phyloP scores from a whole-genome alignment of 1,140 invertebrate species.

The Aricia agestis region DNA sequence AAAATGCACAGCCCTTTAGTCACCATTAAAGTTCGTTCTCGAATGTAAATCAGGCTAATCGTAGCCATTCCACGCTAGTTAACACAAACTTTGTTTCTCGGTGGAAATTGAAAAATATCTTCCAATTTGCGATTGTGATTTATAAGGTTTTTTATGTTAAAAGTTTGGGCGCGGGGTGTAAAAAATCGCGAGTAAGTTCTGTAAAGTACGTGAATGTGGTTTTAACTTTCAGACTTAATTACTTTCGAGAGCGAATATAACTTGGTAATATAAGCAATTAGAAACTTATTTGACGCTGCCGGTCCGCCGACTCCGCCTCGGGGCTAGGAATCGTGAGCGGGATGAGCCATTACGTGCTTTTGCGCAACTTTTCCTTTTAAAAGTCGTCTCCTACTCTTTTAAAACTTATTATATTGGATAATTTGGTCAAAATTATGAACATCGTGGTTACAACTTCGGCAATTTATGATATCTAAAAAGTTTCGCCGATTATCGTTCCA shows the following conservation, averaged over 20 bases:
- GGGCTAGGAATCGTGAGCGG: slow-evolving; percentile 69
- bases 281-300: slow-evolving; percentile 75
- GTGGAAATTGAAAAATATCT: slow-evolving; percentile 35
- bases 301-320: slow-evolving; percentile 68
- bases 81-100: background rate
- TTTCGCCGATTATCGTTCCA: slow-evolving; percentile 44
- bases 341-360: slow-evolving; percentile 75
- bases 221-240: slow-evolving; percentile 71
- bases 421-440: slow-evolving; percentile 70
- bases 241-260: slow-evolving; percentile 72
- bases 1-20: background rate
- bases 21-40: background rate
- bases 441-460: slow-evolving; percentile 63
- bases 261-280: slow-evolving; percentile 76
- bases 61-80: background rate
- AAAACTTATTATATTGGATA: slow-evolving; percentile 73
- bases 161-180: slow-evolving; percentile 31
- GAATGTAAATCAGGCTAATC: slow-evolving; percentile 1
- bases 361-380: slow-evolving; percentile 73
- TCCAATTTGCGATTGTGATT: slow-evolving; percentile 38
- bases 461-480: slow-evolving; percentile 57
- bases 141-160: slow-evolving; percentile 29
- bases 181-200: slow-evolving; percentile 47
- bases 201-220: slow-evolving; percentile 65
- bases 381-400: slow-evolving; percentile 73